Percentiles rank a stretch among this genome's conserved stretches.
These are phyloP conservation scores for Ardeotis arabs DNA, from an alignment of 2,113 vertebrate species.

Conservation along the genomic window DNA sequence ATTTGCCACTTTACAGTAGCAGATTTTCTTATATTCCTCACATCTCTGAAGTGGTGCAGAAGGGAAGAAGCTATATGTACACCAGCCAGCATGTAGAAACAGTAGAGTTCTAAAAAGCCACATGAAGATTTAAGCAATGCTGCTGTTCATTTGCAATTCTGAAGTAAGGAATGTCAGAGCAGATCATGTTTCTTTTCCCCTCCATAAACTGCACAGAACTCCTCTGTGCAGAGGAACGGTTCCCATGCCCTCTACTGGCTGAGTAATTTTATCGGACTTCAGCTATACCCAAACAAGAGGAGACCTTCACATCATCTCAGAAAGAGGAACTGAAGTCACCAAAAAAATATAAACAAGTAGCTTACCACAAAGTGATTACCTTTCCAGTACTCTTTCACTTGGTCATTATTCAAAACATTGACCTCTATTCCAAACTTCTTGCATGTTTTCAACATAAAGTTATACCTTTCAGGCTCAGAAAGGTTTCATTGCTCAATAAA, in stretches of 20 bases:
- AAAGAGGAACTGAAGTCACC: background rate
- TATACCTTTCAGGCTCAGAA: background rate
- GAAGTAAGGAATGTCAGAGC: background rate
- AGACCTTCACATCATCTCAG: background rate
- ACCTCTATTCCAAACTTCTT: background rate
- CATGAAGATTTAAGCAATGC: background rate
- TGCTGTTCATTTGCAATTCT: background rate
- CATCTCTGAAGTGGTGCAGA: background rate
- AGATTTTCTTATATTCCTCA: background rate
- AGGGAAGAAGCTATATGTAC: background rate
- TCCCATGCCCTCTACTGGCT: background rate
- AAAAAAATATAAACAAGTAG: background rate
- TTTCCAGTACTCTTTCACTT: background rate
- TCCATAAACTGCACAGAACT: background rate
- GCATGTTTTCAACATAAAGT: background rate
- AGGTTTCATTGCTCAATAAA: background rate
- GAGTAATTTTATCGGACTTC: background rate
- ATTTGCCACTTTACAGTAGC: background rate
- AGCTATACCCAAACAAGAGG: background rate
- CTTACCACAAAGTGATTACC: background rate
- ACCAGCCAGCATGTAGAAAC: background rate
- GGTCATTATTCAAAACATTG: background rate
- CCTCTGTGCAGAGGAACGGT: no score
- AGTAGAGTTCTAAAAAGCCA: background rate
- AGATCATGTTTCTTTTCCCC: background rate